Evolutionary conservation across 2,888 invertebrate genomes (phyloP), one percentile per base, ranked within the genome.

Genomic region (Hybos culiciformis): DNA sequence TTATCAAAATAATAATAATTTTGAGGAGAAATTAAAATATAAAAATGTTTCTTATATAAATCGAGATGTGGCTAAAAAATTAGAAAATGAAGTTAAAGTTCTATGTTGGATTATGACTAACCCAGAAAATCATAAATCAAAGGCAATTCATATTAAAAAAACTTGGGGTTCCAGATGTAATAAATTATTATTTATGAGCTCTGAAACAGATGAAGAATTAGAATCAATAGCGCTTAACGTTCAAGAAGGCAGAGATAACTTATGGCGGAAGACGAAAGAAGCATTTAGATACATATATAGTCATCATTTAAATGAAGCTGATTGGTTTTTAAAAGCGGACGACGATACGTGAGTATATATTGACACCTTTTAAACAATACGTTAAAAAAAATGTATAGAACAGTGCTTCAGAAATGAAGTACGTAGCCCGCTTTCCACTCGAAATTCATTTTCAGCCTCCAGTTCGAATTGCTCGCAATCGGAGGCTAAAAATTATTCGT

Each of bases 331-430:
- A 56, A 97, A 97, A 65, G 94, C 96, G n/a, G 96, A 97, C 57
- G 96, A 96, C 66, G 96, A 96, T 60, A 94, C 96, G 93, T 96
- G 61, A 90, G 91, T n/a, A n/a, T n/a, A n/a, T n/a, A n/a, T n/a
- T n/a, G n/a, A n/a, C n/a, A n/a, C n/a, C n/a, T n/a, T 2, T n/a
- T n/a, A n/a, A n/a, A n/a, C n/a, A n/a, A n/a, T 24, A n/a, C 2
- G 11, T 11, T 46, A 17, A 2, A n/a, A n/a, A n/a, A n/a, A n/a
- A n/a, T 56, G n/a, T n/a, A n/a, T n/a, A n/a, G n/a, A n/a, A n/a
- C n/a, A n/a, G n/a, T n/a, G n/a, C n/a, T n/a, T n/a, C n/a, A n/a
- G n/a, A n/a, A n/a, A n/a, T n/a, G n/a, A n/a, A n/a, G n/a, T n/a
- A n/a, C n/a, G n/a, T n/a, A n/a, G n/a, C n/a, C n/a, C n/a, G n/a